phyloP scores from a whole-genome alignment of 2,888 invertebrate genomes.

The Dolomedes plantarius region DNA sequence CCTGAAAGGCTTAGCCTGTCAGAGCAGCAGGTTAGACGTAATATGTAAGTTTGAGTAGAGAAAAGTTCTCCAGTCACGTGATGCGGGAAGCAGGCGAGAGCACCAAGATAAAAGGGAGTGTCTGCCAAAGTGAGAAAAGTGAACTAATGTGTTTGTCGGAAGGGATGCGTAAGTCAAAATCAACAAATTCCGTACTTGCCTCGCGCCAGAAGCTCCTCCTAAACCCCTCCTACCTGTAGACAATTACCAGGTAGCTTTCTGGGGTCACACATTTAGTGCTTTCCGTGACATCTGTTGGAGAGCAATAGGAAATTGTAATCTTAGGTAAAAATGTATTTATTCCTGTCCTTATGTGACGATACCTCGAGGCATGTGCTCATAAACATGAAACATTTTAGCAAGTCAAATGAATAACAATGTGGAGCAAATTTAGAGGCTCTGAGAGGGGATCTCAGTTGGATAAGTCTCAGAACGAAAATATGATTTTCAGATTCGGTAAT shows the following conservation, averaged over 20 bases:
- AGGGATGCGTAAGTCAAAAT: conserved; percentile 32
- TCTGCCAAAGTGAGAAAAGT: conserved; percentile 29
- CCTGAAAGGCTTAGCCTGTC: neutral
- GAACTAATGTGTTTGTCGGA: conserved; percentile 42
- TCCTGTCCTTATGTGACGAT: conserved; percentile 28
- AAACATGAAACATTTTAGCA: neutral
- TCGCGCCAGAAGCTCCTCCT: conserved; percentile 50
- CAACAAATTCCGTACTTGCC: conserved; percentile 41
- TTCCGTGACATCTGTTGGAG: conserved; percentile 56
- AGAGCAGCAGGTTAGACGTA: neutral
- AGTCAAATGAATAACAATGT: neutral
- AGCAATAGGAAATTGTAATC: too few species aligned
- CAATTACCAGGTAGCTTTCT: conserved; percentile 42
- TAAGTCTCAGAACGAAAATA: neutral
- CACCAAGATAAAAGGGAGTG: conserved; percentile 42
- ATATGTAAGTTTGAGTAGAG: neutral
- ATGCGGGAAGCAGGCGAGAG: conserved; percentile 8
- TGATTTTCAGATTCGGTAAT: neutral
- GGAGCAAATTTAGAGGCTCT: neutral
- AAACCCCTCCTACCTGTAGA: conserved; percentile 47
- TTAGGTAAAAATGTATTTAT: conserved; percentile 13
- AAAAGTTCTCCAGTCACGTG: conserved; percentile 10
- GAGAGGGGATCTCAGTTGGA: neutral
- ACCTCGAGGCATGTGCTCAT: conserved; percentile 6
- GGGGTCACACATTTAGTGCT: conserved; percentile 39